phyloP scores from a whole-genome alignment of 2,888 invertebrate species.

The Julus scanicus region DNA sequence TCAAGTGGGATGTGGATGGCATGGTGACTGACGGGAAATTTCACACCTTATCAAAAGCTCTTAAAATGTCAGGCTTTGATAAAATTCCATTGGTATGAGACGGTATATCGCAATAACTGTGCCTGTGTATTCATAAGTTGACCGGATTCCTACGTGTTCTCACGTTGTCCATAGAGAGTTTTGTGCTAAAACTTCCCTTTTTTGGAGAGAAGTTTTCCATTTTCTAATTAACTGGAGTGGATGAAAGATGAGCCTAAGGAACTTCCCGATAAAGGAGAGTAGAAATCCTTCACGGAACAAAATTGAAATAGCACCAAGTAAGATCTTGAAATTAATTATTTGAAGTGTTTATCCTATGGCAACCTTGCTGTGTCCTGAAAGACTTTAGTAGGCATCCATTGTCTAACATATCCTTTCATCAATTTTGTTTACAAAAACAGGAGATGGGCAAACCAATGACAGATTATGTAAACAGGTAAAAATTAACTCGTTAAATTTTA shows the following conservation, averaged over 20 bases:
- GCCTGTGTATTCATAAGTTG: background rate
- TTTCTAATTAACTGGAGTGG: slow-evolving; percentile 16
- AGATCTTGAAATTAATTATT: background rate
- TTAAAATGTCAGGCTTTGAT: background rate
- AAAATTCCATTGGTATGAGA: slow-evolving; percentile 2
- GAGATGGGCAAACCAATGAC: background rate
- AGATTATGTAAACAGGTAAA: slow-evolving; percentile 17
- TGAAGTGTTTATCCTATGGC: background rate
- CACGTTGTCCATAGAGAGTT: slow-evolving; percentile 2
- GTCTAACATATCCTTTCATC: background rate
- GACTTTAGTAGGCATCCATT: background rate
- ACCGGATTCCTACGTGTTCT: background rate
- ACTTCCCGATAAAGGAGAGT: background rate
- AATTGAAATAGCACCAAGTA: background rate
- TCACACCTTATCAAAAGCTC: slow-evolving; percentile 9
- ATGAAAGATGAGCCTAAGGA: background rate
- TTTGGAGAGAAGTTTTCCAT: background rate
- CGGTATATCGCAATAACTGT: background rate
- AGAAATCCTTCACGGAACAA: background rate
- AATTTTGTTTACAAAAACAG: slow-evolving; percentile 16
- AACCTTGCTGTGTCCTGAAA: background rate
- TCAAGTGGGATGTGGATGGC: background rate
- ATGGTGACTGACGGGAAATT: slow-evolving; percentile 4
- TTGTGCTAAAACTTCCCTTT: background rate
- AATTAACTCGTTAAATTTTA: background rate